These are phyloP conservation scores for Tadarida brasiliensis DNA, from an alignment of 2,797 vertebrate species.

Conservation along the genomic window DNA sequence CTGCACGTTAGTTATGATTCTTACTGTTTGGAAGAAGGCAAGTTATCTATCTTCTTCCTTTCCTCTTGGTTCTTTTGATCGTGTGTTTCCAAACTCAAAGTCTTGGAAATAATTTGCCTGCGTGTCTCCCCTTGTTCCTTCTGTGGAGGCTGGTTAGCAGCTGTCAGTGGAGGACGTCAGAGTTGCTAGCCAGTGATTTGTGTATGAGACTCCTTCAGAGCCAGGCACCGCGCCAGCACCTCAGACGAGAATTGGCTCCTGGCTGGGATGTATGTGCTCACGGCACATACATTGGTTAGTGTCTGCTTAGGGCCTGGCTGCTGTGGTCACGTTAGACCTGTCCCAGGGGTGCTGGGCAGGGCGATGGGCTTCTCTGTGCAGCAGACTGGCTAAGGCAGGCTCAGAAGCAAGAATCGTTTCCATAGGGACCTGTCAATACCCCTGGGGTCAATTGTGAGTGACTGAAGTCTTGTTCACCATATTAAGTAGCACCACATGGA, in stretches of 20 bases:
- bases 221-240: neutral
- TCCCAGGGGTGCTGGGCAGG: neutral
- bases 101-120: neutral
- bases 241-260: slow-evolving; percentile 20
- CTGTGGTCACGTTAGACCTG: neutral
- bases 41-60: neutral
- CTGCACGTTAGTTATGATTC: neutral
- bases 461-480: neutral
- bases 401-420: slow-evolving; percentile 29
- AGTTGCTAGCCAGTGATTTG: slow-evolving; percentile 28
- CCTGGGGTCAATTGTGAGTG: neutral
- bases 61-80: slow-evolving; percentile 27
- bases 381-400: slow-evolving; percentile 28
- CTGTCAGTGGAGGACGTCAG: neutral
- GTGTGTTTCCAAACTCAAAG: slow-evolving; percentile 27
- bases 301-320: neutral
- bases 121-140: neutral
- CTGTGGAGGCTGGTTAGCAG: neutral
- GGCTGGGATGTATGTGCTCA: slow-evolving; percentile 27
- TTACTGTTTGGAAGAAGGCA: slow-evolving; percentile 27
- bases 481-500: neutral
- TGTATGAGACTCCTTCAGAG: neutral
- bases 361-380: neutral
- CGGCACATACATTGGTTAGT: neutral
- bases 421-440: neutral